Evolutionary conservation across 2,888 invertebrate species (phyloP).

Genomic region (Melanargia galathea): DNA sequence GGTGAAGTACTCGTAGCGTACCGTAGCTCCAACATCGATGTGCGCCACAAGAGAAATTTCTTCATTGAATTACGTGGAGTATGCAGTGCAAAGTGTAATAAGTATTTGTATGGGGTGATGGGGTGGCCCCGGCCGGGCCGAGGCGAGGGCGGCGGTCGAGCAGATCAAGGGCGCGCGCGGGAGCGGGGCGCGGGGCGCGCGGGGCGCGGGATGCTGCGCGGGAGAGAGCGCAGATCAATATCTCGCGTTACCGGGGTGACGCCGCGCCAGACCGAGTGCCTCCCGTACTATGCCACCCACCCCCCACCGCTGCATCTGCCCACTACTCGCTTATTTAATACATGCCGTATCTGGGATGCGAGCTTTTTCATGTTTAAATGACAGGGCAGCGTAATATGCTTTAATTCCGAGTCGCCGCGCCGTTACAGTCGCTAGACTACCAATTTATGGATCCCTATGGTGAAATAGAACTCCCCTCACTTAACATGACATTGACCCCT

Average conservation of each 20-base stretch:
- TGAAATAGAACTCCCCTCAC: constrained; percentile 47
- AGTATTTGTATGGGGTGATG: constrained; percentile 71
- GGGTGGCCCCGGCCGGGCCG: too few relatives aligned
- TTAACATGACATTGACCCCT: constrained; percentile 67
- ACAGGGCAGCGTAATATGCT: constrained; percentile 65
- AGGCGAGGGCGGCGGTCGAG: constrained; percentile 51
- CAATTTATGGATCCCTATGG: constrained; percentile 42
- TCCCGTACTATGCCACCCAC: constrained; percentile 76
- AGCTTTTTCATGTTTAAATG: constrained; percentile 78
- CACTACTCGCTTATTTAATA: constrained; percentile 80
- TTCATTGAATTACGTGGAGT: constrained; percentile 76
- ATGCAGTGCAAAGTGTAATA: constrained; percentile 79
- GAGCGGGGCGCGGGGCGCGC: constrained; percentile 56
- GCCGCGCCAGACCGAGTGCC: constrained; percentile 84
- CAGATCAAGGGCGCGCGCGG: constrained; percentile 68
- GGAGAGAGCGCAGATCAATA: constrained; percentile 77
- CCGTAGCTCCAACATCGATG: constrained; percentile 32
- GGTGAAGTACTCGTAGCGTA: too few relatives aligned
- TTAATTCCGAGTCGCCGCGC: constrained; percentile 57
- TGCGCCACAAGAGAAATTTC: constrained; percentile 65
- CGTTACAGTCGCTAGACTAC: constrained; percentile 48
- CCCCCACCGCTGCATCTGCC: constrained; percentile 55
- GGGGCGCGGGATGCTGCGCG: constrained; percentile 54
- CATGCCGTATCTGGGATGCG: constrained; percentile 75
- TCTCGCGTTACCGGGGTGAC: constrained; percentile 82